A percentile compares a stretch with the other conserved stretches of the same genome.
Conservation (phyloP, 2,797 vertebrate genomes). For the Tolypeutes matacus region DNA sequence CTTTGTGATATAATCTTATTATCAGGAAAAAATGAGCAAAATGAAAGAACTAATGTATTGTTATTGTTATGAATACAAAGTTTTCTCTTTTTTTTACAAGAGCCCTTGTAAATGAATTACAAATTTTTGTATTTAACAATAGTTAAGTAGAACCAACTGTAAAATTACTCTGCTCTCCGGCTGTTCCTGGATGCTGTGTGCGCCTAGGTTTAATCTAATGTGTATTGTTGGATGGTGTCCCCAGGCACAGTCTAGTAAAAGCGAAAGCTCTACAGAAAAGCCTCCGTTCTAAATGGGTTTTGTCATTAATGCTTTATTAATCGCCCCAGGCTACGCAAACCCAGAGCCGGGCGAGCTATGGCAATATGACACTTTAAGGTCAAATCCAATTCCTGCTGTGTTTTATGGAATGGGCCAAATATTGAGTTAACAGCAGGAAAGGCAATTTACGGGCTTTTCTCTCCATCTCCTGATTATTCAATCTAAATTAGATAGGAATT, state of each 20-base stretch:
- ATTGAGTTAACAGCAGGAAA: slow-evolving; percentile 94
- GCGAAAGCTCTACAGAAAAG: slow-evolving; percentile 94
- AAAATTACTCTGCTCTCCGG: slow-evolving; percentile 82
- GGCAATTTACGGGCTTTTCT: slow-evolving; percentile 88
- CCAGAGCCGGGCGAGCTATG: slow-evolving; percentile 93
- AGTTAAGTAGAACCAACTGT: slow-evolving; percentile 81
- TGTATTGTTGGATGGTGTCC: slow-evolving; percentile 90
- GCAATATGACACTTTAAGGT: slow-evolving; percentile 99
- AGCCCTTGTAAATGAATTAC: slow-evolving; percentile 57
- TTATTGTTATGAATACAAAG: slow-evolving; percentile 67
- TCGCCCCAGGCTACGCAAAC: slow-evolving; percentile 95
- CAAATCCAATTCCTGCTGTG: slow-evolving; percentile 94
- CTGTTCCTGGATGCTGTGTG: slow-evolving; percentile 82
- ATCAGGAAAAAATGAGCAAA: slow-evolving; percentile 51
- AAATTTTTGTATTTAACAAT: slow-evolving; percentile 82
- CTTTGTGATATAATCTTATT: slow-evolving; percentile 43
- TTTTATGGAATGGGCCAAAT: slow-evolving; percentile 93
- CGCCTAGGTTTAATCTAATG: slow-evolving; percentile 90
- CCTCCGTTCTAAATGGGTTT: slow-evolving; percentile 98
- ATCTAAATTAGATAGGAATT: slow-evolving; percentile 87
- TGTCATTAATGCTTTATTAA: slow-evolving; percentile 99
- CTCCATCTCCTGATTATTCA: slow-evolving; percentile 87
- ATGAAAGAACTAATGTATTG: slow-evolving; percentile 45
- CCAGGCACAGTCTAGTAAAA: slow-evolving; percentile 92
- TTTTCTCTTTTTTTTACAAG: slow-evolving; percentile 59